Percentiles rank a stretch among this genome's conserved stretches.
Conservation (phyloP, 2,113 vertebrate genomes). For the Myrmophylax atrothorax region DNA sequence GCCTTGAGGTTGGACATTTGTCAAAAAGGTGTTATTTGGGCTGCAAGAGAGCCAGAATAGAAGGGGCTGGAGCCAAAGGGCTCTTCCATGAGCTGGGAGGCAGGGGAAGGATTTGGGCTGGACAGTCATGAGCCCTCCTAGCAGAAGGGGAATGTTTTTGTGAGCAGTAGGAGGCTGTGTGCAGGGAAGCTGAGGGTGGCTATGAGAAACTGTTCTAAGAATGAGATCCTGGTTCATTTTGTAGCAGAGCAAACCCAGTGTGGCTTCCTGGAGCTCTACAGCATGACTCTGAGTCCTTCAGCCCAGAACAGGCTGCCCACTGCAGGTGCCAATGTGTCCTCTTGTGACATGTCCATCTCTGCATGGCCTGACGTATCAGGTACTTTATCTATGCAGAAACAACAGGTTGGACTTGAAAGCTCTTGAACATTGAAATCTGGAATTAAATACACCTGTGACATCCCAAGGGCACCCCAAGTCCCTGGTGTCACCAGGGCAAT, state of each 20-base stretch:
- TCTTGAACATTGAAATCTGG: no score
- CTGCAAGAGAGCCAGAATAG: background rate
- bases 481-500: background rate
- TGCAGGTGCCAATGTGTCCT: background rate
- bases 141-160: background rate
- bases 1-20: background rate
- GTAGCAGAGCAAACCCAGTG: background rate
- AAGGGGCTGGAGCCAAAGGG: background rate
- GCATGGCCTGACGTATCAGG: background rate
- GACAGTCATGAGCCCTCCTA: background rate
- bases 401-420: background rate
- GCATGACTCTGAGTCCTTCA: background rate
- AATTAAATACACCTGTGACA: background rate
- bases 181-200: background rate
- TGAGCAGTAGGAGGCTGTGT: background rate
- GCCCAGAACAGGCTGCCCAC: background rate
- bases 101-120: background rate
- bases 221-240: background rate
- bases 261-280: background rate
- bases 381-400: background rate
- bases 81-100: background rate
- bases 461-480: rapidly evolving
- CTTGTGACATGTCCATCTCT: rapidly evolving
- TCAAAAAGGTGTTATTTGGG: background rate
- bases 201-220: background rate